A percentile compares a stretch with the other conserved stretches of the same genome.
These are phyloP conservation scores for Catajapyx aquilonaris DNA, from an alignment of 1,140 invertebrate species.

Conservation along the genomic window DNA sequence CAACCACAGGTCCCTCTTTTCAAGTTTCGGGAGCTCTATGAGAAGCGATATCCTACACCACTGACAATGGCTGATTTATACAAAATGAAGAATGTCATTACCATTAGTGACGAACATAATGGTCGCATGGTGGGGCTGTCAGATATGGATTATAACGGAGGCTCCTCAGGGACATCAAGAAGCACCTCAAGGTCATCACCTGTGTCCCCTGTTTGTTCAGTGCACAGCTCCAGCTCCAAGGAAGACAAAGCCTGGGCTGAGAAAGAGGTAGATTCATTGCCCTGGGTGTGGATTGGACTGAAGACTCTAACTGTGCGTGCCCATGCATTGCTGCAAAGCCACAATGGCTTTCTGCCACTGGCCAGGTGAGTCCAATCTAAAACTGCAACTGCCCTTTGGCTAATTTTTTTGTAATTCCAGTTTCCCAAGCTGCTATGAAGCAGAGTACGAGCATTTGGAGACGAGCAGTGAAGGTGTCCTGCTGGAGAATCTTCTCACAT, in stretches of 20 bases:
- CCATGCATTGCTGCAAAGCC: slow-evolving; percentile 39
- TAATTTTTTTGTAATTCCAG: slow-evolving; percentile 22
- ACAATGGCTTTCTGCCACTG: slow-evolving; percentile 45
- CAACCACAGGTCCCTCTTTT: slow-evolving; percentile 54
- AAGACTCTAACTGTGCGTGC: slow-evolving; percentile 37
- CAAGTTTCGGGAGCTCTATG: slow-evolving; percentile 66
- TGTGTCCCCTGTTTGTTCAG: slow-evolving; percentile 19
- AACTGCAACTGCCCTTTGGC: background rate
- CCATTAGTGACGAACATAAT: slow-evolving; percentile 42
- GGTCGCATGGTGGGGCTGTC: slow-evolving; percentile 41
- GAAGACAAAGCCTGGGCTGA: slow-evolving; percentile 49
- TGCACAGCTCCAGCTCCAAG: slow-evolving; percentile 21
- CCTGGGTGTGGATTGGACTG: slow-evolving; percentile 46
- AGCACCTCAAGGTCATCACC: background rate
- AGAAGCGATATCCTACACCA: slow-evolving; percentile 54
- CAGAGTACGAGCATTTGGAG: slow-evolving; percentile 35
- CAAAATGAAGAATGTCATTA: slow-evolving; percentile 53
- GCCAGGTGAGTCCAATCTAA: slow-evolving; percentile 30
- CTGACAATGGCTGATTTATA: slow-evolving; percentile 61
- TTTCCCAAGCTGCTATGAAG: slow-evolving; percentile 53
- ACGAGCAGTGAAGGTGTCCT: slow-evolving; percentile 44
- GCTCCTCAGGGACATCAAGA: slow-evolving; percentile 1
- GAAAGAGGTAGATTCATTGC: slow-evolving; percentile 41
- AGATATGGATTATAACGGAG: slow-evolving; percentile 1
- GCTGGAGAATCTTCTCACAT: slow-evolving; percentile 66